These are phyloP conservation scores for Drosophila cognata DNA, from an alignment of 2,888 invertebrate genomes.

Conservation along the genomic window DNA sequence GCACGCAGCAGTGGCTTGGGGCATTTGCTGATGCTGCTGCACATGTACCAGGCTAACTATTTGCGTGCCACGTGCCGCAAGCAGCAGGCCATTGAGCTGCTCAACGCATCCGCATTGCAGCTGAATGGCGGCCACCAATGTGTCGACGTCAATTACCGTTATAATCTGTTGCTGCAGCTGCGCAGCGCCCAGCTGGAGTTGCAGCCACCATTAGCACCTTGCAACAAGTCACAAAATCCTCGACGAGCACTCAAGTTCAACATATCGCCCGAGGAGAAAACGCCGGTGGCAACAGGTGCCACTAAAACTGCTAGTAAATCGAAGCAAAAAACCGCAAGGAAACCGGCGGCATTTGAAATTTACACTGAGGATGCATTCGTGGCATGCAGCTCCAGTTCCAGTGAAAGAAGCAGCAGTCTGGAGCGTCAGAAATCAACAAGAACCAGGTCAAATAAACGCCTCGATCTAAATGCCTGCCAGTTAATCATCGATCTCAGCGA, in stretches of 20 bases:
- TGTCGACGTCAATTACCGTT: conserved; percentile 66
- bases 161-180: conserved; percentile 72
- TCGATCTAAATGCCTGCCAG: conserved; percentile 62
- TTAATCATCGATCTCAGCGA: conserved; percentile 51
- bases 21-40: conserved; percentile 58
- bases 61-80: conserved; percentile 68
- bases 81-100: conserved; percentile 59
- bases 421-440: conserved; percentile 6
- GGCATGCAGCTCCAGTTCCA: conserved; percentile 15
- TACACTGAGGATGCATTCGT: conserved; percentile 49
- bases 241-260: conserved; percentile 71
- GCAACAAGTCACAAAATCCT: neutral
- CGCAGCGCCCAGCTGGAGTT: conserved; percentile 54
- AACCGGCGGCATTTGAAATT: conserved; percentile 42
- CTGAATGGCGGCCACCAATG: conserved; percentile 19
- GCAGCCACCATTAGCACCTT: conserved; percentile 18
- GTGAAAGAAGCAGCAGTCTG: conserved; percentile 19
- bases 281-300: neutral
- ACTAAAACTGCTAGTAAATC: neutral
- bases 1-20: conserved; percentile 37
- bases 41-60: conserved; percentile 76
- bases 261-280: conserved; percentile 54
- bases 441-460: conserved; percentile 1
- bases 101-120: conserved; percentile 45
- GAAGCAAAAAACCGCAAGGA: conserved; percentile 23